A percentile compares a stretch with the other conserved stretches of the same genome.
Conservation (phyloP, 1,140 invertebrate species). For the Drosophila melanica region DNA sequence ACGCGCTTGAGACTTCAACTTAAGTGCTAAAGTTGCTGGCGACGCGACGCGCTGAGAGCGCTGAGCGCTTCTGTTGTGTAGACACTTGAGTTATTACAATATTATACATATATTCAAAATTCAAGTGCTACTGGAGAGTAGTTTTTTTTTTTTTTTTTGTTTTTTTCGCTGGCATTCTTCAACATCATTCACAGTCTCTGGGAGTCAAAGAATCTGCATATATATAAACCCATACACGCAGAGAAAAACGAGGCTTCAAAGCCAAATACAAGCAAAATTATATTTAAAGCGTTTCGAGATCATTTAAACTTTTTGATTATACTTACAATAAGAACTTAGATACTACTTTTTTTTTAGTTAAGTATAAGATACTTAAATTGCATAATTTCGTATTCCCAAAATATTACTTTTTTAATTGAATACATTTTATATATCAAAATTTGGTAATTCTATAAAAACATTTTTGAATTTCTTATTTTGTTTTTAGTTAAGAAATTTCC, state of each 20-base stretch:
- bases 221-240: not conserved
- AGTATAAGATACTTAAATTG: no score
- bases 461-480: no score
- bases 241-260: not conserved
- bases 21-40: slow-evolving; percentile 81
- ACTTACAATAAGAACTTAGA: no score
- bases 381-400: no score
- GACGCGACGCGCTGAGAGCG: slow-evolving; percentile 78
- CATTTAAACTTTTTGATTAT: no score
- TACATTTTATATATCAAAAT: no score
- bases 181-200: slow-evolving; percentile 14
- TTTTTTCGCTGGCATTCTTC: slow-evolving; percentile 13
- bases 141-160: slow-evolving; percentile 8
- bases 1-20: slow-evolving; percentile 67
- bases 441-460: no score
- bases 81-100: slow-evolving; percentile 80
- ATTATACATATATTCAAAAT: slow-evolving; percentile 69
- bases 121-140: slow-evolving; percentile 74
- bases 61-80: slow-evolving; percentile 76
- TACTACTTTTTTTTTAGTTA: no score
- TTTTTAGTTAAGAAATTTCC: no score
- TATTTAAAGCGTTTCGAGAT: no score
- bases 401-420: no score
- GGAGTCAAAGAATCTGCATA: slow-evolving; percentile 68
- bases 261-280: no score